Conservation (phyloP, 2,888 invertebrate genomes). For the Phasia obesa region DNA sequence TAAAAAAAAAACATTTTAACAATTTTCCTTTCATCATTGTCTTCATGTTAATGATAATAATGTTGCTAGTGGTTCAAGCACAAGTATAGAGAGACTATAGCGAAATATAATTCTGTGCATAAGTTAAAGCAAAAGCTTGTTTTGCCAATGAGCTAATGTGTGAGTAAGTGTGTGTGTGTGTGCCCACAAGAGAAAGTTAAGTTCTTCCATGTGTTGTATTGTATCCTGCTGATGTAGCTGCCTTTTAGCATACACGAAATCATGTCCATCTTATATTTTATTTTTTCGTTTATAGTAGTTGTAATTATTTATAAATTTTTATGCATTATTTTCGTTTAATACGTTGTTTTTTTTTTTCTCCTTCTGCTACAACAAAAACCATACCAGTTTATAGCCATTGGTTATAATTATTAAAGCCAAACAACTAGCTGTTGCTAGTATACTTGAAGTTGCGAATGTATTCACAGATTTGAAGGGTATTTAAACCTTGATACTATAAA, state of each 20-base stretch:
- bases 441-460: too few relatives aligned
- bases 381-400: too few relatives aligned
- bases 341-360: conserved; percentile 4
- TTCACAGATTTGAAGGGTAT: too few relatives aligned
- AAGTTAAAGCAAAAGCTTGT: background rate
- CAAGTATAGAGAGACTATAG: background rate
- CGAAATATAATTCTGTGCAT: too few relatives aligned
- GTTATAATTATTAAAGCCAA: background rate
- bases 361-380: background rate
- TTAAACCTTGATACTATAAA: too few relatives aligned
- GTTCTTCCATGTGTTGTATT: conserved; percentile 52
- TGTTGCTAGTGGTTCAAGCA: conserved; percentile 7
- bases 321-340: conserved; percentile 37
- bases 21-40: conserved; percentile 64
- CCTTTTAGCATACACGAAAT: conserved; percentile 61
- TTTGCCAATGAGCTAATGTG: background rate
- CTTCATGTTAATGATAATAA: conserved; percentile 55
- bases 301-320: conserved; percentile 57
- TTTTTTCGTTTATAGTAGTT: conserved; percentile 13
- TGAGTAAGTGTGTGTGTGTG: background rate
- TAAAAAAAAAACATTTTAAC: conserved; percentile 2
- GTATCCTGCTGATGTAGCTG: conserved; percentile 54
- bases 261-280: conserved; percentile 45
- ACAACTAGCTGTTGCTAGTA: background rate
- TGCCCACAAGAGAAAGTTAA: conserved; percentile 33